phyloP scores from a whole-genome alignment of 1,140 invertebrate genomes.

The Mizuhopecten yessoensis region DNA sequence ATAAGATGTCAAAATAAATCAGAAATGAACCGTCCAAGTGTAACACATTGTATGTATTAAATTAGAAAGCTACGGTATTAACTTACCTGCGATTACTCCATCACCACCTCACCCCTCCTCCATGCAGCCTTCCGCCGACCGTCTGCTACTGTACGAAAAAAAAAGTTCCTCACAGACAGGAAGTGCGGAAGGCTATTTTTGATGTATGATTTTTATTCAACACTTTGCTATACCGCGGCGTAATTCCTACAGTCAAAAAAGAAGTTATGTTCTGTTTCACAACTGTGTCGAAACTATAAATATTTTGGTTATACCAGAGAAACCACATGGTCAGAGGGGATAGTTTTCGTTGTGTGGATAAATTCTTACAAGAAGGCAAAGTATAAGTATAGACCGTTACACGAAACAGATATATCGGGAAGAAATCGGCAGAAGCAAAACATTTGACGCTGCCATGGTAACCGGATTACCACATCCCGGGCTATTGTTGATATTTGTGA shows the following conservation, averaged over 20 bases:
- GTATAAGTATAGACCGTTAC: neutral
- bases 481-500: conserved; percentile 2
- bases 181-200: conserved; percentile 38
- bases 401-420: neutral
- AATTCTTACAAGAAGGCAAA: neutral
- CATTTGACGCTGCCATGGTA: conserved; percentile 6
- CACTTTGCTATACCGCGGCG: neutral
- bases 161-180: conserved; percentile 24
- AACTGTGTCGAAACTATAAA: neutral
- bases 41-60: conserved; percentile 24
- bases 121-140: conserved; percentile 1
- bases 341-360: neutral
- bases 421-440: conserved; percentile 32
- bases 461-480: neutral
- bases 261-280: neutral
- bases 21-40: neutral
- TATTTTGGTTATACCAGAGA: too few relatives aligned
- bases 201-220: conserved; percentile 5
- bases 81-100: conserved; percentile 18
- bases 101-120: conserved; percentile 30
- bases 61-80: neutral
- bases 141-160: neutral
- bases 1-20: conserved; percentile 29
- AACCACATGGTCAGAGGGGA: neutral
- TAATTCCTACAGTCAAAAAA: neutral